Evolutionary conservation across 2,113 vertebrate genomes (phyloP).

Genomic region (Myotis davidii): DNA sequence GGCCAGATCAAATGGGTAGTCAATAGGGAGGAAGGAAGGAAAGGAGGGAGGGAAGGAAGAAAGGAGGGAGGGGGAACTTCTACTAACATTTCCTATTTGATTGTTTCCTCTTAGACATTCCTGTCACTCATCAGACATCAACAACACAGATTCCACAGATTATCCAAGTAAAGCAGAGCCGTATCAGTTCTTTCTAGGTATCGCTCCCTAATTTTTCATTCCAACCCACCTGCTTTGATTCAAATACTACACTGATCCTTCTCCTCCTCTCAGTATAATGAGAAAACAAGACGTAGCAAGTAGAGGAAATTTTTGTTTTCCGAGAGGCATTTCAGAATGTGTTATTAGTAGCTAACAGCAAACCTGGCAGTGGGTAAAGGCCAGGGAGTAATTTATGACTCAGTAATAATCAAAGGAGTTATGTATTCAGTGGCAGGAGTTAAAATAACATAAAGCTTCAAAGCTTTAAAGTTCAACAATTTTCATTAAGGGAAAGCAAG

Average conservation of each 20-base stretch:
- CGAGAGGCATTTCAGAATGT: not conserved
- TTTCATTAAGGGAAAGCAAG: slow-evolving; percentile 36
- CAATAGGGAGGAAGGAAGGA: fast-evolving
- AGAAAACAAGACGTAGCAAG: not conserved
- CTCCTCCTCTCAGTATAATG: not conserved
- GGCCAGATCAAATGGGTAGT: too few species aligned
- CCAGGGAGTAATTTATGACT: not conserved
- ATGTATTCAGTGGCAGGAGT: slow-evolving; percentile 51
- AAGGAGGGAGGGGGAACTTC: not conserved
- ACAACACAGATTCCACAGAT: not conserved
- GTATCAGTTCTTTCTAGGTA: not conserved
- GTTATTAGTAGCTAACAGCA: not conserved
- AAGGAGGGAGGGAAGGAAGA: not conserved
- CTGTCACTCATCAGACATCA: not conserved
- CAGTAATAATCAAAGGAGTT: not conserved
- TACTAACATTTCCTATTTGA: not conserved
- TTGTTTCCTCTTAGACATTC: not conserved
- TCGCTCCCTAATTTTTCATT: not conserved
- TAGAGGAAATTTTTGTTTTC: not conserved
- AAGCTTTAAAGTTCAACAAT: slow-evolving; percentile 62
- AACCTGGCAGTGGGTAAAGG: not conserved
- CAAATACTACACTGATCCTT: not conserved
- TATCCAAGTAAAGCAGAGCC: not conserved
- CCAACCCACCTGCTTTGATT: not conserved
- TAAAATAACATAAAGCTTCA: slow-evolving; percentile 3